Percentiles rank a stretch among this genome's conserved stretches.
These are phyloP conservation scores for Trochalopteron elliotii DNA, from an alignment of 2,113 vertebrate species.

Conservation along the genomic window DNA sequence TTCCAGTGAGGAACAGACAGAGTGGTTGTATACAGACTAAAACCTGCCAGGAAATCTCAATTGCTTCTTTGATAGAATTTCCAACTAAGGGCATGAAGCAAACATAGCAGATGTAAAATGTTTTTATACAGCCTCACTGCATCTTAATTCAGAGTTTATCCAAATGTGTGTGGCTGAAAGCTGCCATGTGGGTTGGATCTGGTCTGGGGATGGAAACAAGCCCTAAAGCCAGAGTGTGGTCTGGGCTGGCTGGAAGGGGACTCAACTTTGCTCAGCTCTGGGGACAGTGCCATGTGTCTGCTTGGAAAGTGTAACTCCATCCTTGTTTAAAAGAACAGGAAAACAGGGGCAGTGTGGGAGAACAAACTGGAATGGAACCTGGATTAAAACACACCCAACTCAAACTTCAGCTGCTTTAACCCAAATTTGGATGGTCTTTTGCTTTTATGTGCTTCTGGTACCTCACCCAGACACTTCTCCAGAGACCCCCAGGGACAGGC, in stretches of 20 bases:
- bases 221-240: not conserved
- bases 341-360: not conserved
- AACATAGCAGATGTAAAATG: not conserved
- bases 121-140: not conserved
- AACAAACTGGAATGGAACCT: not conserved
- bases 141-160: not conserved
- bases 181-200: not conserved
- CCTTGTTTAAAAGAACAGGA: not conserved
- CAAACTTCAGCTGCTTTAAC: not conserved
- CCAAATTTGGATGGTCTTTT: not conserved
- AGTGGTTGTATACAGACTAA: not conserved
- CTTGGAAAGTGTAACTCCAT: not conserved
- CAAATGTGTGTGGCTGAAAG: not conserved
- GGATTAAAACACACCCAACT: not conserved
- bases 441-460: not conserved
- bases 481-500: fast-evolving
- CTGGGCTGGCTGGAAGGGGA: not conserved
- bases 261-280: not conserved
- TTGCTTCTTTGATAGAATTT: not conserved
- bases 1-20: not conserved
- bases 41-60: not conserved
- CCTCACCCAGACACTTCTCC: not conserved
- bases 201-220: not conserved
- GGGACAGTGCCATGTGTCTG: not conserved
- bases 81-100: not conserved